Evolutionary conservation across 2,888 invertebrate species (phyloP), one percentile per base, ranked within the genome.

Genomic region (Caenorhabditis plicata): DNA sequence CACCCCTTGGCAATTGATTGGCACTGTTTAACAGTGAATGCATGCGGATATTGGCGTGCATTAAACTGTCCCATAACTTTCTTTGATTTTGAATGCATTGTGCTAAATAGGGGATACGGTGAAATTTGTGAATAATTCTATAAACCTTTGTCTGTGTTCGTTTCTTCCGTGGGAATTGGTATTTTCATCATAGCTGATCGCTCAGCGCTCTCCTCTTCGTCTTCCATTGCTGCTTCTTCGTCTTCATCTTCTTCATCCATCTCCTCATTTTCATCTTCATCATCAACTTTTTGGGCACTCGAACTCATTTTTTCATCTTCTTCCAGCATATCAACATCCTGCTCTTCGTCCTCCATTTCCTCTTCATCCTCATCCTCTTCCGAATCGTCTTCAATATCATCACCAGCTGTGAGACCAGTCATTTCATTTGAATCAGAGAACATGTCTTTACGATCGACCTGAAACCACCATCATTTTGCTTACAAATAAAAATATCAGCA

Each of bases 1-100:
- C 60, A 4, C 68, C 74, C 39, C 73, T 53, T 40, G 77, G 76
- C 41, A 77, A 46, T 46, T 70, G 69, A 55, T 76, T 76, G 43
- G 57, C 58, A 7, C 58, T 31, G 11, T 71, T 56, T 27, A 76
- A 43, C 3, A 70, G 62, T 15, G 68, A 58, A 36, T 76, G 76
- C 22, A 68, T 36, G 33, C 68, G 51, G 33, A 70, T 70, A 35
- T 70, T 70, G 23, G 54, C 23, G 19, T 53, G 71, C 54, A 71
- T 51, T 32, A 75, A 41, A 52, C 71, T 71, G 27, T 77, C 77
- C 72, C 74, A 77, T 7, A 70, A 48, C 19, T 56, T 68, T 9
- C 65, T 44, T 51, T 76, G 74, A 27, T 52, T 44, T 8, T 48
- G 43, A 8, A 75, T 70, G 20, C 64, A 51, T 15, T 67, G 60